Evolutionary conservation across 2,797 vertebrate genomes (phyloP).

Genomic region (Pseudomugil tenellus): DNA sequence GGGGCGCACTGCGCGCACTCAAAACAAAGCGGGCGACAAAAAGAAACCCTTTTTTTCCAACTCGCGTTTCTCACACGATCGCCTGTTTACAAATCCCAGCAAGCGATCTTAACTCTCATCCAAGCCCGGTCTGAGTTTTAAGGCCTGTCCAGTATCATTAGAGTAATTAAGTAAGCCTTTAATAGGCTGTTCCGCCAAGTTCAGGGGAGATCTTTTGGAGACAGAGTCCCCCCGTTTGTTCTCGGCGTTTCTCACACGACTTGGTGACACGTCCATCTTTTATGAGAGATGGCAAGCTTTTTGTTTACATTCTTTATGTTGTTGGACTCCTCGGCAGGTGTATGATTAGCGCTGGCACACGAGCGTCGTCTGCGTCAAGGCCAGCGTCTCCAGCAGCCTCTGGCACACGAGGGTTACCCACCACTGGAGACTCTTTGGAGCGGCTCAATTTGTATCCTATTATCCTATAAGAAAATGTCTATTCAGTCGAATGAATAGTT

Average conservation of each 20-base stretch:
- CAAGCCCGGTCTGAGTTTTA: conserved; percentile 89
- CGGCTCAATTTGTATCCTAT: conserved; percentile 99
- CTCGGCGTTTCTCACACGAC: conserved; percentile 98
- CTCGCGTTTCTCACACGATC: conserved; percentile 88
- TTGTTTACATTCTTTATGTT: conserved; percentile 94
- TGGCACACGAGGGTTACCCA: conserved; percentile 96
- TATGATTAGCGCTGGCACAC: conserved; percentile 95
- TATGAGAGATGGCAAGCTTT: conserved; percentile 93
- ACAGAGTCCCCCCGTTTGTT: conserved; percentile 94
- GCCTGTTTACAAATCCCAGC: conserved; percentile 90
- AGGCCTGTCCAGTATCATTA: conserved; percentile 99
- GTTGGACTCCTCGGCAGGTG: conserved; percentile 90
- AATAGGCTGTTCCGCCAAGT: conserved; percentile 99
- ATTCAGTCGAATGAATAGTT: conserved; percentile 99
- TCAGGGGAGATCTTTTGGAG: conserved; percentile 97
- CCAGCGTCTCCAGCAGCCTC: conserved; percentile 88
- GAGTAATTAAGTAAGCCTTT: conserved; percentile 99
- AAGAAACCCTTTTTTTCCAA: conserved; percentile 82
- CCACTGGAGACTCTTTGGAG: conserved; percentile 91
- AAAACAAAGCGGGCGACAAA: conserved; percentile 83
- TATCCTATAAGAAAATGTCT: conserved; percentile 99
- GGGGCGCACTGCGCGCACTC: conserved; percentile 82
- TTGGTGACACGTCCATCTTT: conserved; percentile 97
- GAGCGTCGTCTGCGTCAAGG: conserved; percentile 85
- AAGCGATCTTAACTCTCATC: conserved; percentile 85